Evolutionary conservation across 2,113 vertebrate genomes (phyloP), one percentile per base, ranked within the genome.

Genomic region (Perccottus glenii): DNA sequence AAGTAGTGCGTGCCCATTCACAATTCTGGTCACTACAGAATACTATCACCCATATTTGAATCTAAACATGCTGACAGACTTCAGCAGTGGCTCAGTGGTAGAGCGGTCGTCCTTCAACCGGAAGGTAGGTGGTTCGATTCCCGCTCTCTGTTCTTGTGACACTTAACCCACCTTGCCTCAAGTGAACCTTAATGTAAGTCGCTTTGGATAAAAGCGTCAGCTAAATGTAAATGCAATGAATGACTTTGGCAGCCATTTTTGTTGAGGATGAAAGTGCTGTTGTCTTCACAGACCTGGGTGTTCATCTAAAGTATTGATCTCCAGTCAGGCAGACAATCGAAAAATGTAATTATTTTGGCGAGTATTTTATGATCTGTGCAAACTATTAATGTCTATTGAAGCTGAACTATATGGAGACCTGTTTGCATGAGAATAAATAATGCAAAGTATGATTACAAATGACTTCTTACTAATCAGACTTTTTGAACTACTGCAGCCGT

Each of bases 261-360:
- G 55, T 48, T 40, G 55, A 16, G 32, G 57, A 76, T 75, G 12
- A 57, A 74, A 63, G 44, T 57, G 15, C 10, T 63, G 50, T 27
- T 11, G 7, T 27, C 19, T 27, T 51, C 44, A 10, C 10, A 27
- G 52, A 42, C 35, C 48, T 14, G 40, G 19, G 59, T 64, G 55
- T 72, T 78, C 68, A 76, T 76, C 69, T 59, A 43, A 19, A 32
- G 14, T 60, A 84, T 80, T 49, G 67, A 84, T 81, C 70, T 58
- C 35, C 45, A 73, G 7, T 15, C 33, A 42, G 78, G 38, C 50
- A 71, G 16, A 19, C 56, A 60, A 55, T 65, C 11, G 15, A 35
- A 42, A 36, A 12, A 11, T n/a, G 6, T 19, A 11, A 59, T 69
- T 4, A 55, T 46, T 66, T 63, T 36, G 69, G 8, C 19, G 27